Evolutionary conservation across 2,888 invertebrate species (phyloP), one percentile per base, ranked within the genome.

Genomic region (Nephrocerus scutellatus): DNA sequence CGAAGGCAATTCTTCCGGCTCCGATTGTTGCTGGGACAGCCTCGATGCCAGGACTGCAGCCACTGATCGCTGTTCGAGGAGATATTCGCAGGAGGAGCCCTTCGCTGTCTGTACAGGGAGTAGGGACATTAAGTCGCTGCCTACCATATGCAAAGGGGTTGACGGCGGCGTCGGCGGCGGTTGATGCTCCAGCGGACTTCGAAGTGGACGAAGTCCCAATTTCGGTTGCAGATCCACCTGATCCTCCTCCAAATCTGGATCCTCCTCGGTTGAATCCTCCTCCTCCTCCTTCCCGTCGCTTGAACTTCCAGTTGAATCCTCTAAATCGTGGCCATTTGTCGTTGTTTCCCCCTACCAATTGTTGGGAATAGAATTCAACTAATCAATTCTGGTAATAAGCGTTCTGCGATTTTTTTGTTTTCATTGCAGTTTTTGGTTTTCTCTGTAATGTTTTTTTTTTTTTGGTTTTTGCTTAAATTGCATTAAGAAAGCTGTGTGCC

Each of bases 271-370:
- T 13, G 38, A 31, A 12, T 22, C 24, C 13, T 44, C 48, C 40
- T 34, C 41, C 41, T 41, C 42, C 30, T 36, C 45, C 41, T 44
- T 52, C 50, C 56, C 64, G 61, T 60, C 65, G 62, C 60, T 62
- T 63, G 61, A 64, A 59, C 59, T 65, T 67, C 66, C 66, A 66
- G 57, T 65, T 60, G 56, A 65, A 65, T 64, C 63, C 63, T 59
- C 58, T 65, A 66, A 67, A 65, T 64, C 60, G 68, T 63, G 63
- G 67, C 68, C 68, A 68, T 67, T 68, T 65, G 64, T 63, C 65
- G 66, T 61, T 63, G 64, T 60, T 68, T 68, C 68, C 68, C 68
- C 68, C 68, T 68, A 67, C 68, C 68, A 67, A 68, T 68, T 68
- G 62, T 66, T 66, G 60, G 67, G 66, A 67, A 66, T 66, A 67